These are phyloP conservation scores for Danio tinwini DNA, from an alignment of 2,797 vertebrate species.

Conservation along the genomic window DNA sequence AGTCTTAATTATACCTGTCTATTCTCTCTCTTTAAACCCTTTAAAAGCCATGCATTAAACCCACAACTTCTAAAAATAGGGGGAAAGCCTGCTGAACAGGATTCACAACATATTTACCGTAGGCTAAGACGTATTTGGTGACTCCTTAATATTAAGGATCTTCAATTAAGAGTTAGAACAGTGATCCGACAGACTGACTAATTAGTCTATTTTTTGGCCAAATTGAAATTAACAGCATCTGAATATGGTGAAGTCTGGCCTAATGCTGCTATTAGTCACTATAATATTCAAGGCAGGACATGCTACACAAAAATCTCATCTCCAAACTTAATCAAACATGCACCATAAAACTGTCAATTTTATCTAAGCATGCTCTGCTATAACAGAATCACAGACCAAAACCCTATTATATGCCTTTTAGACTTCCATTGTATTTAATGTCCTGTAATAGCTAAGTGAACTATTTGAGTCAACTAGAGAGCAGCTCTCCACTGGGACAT, in stretches of 20 bases:
- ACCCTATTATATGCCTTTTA: constrained; percentile 77
- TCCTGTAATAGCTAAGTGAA: constrained; percentile 72
- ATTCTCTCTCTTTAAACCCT: constrained; percentile 61
- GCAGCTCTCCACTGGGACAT: constrained; percentile 65
- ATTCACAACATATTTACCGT: constrained; percentile 65
- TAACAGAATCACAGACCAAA: constrained; percentile 71
- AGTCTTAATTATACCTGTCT: constrained; percentile 73
- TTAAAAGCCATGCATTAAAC: constrained; percentile 67
- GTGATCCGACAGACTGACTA: not conserved
- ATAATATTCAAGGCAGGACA: constrained; percentile 68
- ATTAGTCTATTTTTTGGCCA: not conserved
- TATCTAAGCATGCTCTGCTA: constrained; percentile 9
- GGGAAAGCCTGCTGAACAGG: constrained; percentile 8
- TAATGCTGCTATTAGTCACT: not conserved
- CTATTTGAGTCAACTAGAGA: constrained; percentile 67
- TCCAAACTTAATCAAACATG: constrained; percentile 33
- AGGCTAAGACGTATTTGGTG: constrained; percentile 60
- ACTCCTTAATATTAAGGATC: constrained; percentile 65
- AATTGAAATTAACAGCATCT: not conserved
- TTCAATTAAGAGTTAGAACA: not conserved
- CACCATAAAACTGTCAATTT: constrained; percentile 55
- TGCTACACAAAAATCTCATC: constrained; percentile 57
- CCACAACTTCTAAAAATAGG: constrained; percentile 47
- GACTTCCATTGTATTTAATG: constrained; percentile 78
- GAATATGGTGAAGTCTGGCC: not conserved